Conservation (phyloP, 2,113 vertebrate genomes). For the Spheniscus mendiculus region DNA sequence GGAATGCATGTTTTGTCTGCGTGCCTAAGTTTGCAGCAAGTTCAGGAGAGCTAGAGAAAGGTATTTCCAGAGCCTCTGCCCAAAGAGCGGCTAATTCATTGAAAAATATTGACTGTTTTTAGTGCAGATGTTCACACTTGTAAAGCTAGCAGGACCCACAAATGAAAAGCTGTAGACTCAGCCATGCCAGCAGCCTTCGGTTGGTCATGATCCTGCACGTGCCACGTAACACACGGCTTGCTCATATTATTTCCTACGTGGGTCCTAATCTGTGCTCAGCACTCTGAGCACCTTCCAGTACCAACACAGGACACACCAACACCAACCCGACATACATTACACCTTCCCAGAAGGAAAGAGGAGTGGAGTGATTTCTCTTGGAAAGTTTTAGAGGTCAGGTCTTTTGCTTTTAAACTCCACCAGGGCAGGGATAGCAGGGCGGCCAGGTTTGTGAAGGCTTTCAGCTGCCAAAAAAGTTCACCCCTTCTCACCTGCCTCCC, state of each 20-base stretch:
- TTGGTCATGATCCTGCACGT: fast-evolving
- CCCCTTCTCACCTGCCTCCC: background rate
- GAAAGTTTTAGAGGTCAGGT: background rate
- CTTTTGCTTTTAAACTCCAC: background rate
- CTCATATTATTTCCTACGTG: fast-evolving
- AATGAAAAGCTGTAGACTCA: background rate
- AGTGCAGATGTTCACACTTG: background rate
- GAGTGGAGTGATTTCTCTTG: background rate
- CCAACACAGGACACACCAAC: background rate
- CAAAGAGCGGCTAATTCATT: background rate
- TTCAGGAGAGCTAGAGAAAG: background rate
- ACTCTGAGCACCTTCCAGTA: background rate
- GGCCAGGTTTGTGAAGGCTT: background rate
- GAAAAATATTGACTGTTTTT: background rate
- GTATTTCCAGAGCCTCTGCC: background rate
- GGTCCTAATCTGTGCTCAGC: background rate
- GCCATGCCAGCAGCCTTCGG: background rate
- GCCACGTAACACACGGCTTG: background rate
- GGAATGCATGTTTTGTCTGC: background rate
- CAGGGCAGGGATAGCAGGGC: background rate
- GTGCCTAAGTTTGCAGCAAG: background rate
- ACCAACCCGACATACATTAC: fast-evolving
- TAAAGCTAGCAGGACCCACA: background rate
- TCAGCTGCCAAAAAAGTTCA: background rate
- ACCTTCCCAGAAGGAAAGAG: background rate